Evolutionary conservation across 1,140 invertebrate genomes (phyloP).

Genomic region (Hormaphis cornu): DNA sequence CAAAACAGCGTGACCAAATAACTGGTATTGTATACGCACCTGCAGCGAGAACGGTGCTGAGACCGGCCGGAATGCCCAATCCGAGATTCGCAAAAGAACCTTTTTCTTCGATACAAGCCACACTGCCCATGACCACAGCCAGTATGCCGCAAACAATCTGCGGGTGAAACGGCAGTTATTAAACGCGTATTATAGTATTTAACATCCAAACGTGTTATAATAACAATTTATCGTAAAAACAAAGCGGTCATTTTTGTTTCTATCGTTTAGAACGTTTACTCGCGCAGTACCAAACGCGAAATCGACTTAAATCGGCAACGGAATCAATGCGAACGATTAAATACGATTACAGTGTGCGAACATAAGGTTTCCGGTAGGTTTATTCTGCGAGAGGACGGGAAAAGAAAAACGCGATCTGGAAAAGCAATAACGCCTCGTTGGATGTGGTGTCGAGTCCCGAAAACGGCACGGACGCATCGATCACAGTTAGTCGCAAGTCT

Average conservation of each 20-base stretch:
- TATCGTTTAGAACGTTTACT: neutral
- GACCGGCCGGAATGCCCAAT: conserved; percentile 51
- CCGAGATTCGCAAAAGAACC: conserved; percentile 50
- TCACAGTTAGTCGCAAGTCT: no score
- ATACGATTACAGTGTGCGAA: neutral
- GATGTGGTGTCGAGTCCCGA: neutral
- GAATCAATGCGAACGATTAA: neutral
- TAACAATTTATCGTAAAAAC: no score
- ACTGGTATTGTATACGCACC: no score
- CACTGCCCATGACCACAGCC: conserved; percentile 52
- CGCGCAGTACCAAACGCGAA: neutral
- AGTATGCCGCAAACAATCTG: conserved; percentile 56
- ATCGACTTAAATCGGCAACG: neutral
- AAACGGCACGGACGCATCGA: neutral
- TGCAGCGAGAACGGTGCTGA: conserved; percentile 49
- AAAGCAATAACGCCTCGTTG: neutral
- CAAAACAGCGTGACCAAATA: no score
- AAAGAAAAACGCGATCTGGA: neutral
- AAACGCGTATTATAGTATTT: no score
- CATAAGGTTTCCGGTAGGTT: neutral
- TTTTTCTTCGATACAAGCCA: conserved; percentile 53
- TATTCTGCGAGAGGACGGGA: neutral
- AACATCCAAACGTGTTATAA: no score
- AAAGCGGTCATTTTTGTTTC: no score
- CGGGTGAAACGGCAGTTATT: no score